A percentile compares a stretch with the other conserved stretches of the same genome.
These are phyloP conservation scores for Cephus sareptanus DNA, from an alignment of 2,888 invertebrate genomes.

Conservation along the genomic window DNA sequence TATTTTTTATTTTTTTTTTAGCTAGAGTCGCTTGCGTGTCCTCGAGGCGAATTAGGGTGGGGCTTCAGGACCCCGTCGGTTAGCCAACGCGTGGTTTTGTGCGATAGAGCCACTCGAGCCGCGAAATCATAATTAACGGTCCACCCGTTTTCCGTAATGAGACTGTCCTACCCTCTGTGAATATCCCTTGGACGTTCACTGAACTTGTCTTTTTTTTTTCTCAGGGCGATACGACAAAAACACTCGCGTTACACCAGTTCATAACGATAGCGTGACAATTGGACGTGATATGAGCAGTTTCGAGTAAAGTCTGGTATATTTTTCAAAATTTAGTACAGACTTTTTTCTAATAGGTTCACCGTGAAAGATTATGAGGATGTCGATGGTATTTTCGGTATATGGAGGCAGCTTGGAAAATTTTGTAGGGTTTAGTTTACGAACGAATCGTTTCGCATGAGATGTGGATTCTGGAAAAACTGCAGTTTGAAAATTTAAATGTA, in stretches of 20 bases:
- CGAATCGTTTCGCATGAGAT: not conserved
- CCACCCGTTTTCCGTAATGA: not conserved
- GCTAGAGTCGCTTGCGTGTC: constrained; percentile 11
- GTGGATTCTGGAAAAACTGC: not conserved
- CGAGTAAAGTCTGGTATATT: not conserved
- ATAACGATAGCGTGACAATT: not conserved
- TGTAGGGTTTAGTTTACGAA: not conserved
- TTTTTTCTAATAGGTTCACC: not conserved
- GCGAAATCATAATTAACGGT: not conserved
- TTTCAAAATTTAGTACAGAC: not conserved
- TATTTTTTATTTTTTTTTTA: constrained; percentile 32
- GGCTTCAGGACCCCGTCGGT: constrained; percentile 26
- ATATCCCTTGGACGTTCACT: not conserved
- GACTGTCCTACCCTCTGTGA: not conserved
- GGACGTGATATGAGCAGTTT: not conserved
- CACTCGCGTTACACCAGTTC: not conserved
- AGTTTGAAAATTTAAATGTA: not conserved
- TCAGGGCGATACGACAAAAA: not conserved
- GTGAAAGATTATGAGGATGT: not conserved
- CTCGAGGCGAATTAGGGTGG: constrained; percentile 20
- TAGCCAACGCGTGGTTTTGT: constrained; percentile 53
- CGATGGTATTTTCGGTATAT: not conserved
- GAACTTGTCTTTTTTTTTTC: not conserved
- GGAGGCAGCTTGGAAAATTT: not conserved
- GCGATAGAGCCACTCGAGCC: constrained; percentile 53